Evolutionary conservation across 2,797 vertebrate genomes (phyloP).

Genomic region (Pseudocheirus occidentalis): DNA sequence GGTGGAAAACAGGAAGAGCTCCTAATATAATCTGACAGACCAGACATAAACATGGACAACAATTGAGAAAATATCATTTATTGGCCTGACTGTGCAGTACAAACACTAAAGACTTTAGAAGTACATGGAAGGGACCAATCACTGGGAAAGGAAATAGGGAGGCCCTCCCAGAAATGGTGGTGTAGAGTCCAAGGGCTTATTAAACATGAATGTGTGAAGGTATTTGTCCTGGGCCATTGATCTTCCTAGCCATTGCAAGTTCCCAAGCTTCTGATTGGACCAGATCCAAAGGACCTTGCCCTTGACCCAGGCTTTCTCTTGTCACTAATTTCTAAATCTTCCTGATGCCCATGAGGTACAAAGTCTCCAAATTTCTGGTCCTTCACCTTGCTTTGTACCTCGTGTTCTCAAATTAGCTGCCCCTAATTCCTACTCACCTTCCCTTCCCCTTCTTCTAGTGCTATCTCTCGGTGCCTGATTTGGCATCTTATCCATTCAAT

Average conservation of each 20-base stretch:
- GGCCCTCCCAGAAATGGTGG: neutral
- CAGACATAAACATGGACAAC: neutral
- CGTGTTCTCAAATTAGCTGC: neutral
- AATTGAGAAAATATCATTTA: neutral
- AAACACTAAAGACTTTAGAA: neutral
- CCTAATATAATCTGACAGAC: neutral
- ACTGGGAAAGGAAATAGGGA: neutral
- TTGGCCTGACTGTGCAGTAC: neutral
- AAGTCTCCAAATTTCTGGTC: neutral
- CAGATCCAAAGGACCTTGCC: neutral
- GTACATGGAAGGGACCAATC: neutral
- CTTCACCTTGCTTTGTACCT: neutral
- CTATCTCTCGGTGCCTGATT: neutral
- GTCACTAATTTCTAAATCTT: neutral
- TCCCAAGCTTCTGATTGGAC: neutral
- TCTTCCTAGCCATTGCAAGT: neutral
- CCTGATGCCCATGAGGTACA: neutral
- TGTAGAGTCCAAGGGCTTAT: neutral
- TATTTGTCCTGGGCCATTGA: neutral
- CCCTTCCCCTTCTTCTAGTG: neutral
- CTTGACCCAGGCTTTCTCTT: neutral
- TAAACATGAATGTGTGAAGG: neutral
- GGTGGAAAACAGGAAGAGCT: neutral
- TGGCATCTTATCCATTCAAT: neutral
- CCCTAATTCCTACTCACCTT: neutral